These are phyloP conservation scores for Neocloeon triangulifer DNA, from an alignment of 1,140 invertebrate species.

Conservation along the genomic window DNA sequence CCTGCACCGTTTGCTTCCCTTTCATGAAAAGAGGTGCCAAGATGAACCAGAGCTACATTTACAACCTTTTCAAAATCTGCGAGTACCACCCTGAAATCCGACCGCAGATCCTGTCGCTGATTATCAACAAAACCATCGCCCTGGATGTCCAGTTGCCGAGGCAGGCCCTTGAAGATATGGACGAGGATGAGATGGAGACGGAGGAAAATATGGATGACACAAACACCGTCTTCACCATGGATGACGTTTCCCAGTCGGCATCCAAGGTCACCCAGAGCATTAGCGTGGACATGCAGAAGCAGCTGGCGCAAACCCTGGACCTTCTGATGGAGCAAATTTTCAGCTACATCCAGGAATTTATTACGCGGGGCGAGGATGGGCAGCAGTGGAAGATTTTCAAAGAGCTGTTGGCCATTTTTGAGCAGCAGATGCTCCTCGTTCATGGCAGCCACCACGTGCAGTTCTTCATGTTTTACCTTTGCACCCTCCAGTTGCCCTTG, in stretches of 20 bases:
- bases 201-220: conserved; percentile 14
- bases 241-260: conserved; percentile 18
- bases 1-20: no score
- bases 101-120: no score
- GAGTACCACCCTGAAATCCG: no score
- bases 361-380: no score
- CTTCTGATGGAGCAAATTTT: conserved; percentile 35
- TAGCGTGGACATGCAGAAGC: conserved; percentile 15
- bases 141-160: conserved; percentile 40
- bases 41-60: no score
- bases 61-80: no score
- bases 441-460: conserved; percentile 52
- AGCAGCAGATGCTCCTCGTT: conserved; percentile 45
- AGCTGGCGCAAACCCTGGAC: conserved; percentile 34
- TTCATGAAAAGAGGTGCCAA: no score
- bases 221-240: conserved; percentile 22
- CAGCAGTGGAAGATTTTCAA: no score
- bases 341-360: conserved; percentile 27
- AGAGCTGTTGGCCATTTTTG: conserved; percentile 45
- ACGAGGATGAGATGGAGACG: no score
- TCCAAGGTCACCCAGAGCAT: conserved; percentile 7
- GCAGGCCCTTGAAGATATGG: conserved; percentile 17
- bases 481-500: no score
- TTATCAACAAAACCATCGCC: no score
- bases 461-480: conserved; percentile 54